Evolutionary conservation across 2,888 invertebrate genomes (phyloP).

Genomic region (Caenorhabditis sp.): DNA sequence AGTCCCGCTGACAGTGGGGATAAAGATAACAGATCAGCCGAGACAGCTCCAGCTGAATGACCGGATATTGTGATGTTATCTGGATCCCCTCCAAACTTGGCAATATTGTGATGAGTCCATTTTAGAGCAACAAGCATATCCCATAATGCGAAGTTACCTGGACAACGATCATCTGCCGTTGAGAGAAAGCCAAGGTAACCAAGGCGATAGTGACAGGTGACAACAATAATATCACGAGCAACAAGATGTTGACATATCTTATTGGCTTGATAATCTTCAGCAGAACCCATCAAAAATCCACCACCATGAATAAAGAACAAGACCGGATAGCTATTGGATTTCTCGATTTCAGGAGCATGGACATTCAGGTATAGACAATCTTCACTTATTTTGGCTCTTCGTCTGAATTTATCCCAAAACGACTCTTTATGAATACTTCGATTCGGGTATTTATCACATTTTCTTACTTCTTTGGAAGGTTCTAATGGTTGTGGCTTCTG

Average conservation of each 20-base stretch:
- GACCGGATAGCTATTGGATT: slow-evolving; percentile 58
- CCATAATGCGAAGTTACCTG: slow-evolving; percentile 49
- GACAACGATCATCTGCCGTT: slow-evolving; percentile 59
- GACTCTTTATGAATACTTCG: slow-evolving; percentile 61
- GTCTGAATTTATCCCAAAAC: slow-evolving; percentile 59
- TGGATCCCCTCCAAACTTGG: slow-evolving; percentile 62
- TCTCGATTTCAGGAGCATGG: slow-evolving; percentile 49
- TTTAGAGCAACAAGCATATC: slow-evolving; percentile 54
- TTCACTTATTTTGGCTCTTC: slow-evolving; percentile 41
- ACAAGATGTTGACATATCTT: slow-evolving; percentile 59
- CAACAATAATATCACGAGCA: slow-evolving; percentile 61
- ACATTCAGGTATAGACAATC: slow-evolving; percentile 66
- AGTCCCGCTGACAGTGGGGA: slow-evolving; percentile 62
- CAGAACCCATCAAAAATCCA: slow-evolving; percentile 59
- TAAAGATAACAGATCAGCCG: slow-evolving; percentile 61
- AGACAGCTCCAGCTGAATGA: slow-evolving; percentile 64
- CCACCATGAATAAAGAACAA: slow-evolving; percentile 69
- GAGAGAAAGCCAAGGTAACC: slow-evolving; percentile 66
- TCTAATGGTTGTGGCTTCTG: slow-evolving; percentile 59
- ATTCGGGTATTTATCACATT: slow-evolving; percentile 47
- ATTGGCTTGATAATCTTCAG: slow-evolving; percentile 47
- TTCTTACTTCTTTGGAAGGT: slow-evolving; percentile 45
- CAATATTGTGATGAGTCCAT: slow-evolving; percentile 61
- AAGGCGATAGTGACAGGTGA: slow-evolving; percentile 66
- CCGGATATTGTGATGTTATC: slow-evolving; percentile 62